Evolutionary conservation across 2,113 vertebrate species (phyloP).

Genomic region (Narcine bancroftii): DNA sequence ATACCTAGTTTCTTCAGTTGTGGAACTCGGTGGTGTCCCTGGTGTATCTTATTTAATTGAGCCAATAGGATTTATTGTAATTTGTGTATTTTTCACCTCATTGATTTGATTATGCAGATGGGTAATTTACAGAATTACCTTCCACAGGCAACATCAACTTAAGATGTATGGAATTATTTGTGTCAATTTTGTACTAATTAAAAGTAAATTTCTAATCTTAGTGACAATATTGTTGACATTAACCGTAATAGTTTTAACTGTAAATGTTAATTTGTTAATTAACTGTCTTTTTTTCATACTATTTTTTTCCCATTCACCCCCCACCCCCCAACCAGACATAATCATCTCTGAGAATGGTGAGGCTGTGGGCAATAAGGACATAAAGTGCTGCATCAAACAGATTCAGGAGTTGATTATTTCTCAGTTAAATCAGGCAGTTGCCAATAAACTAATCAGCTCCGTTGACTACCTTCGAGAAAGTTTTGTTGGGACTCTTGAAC

Average conservation of each 20-base stretch:
- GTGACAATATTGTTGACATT: not conserved
- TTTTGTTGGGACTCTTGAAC: constrained; percentile 89
- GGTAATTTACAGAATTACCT: not conserved
- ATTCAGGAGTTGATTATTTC: constrained; percentile 93
- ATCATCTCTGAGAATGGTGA: constrained; percentile 83
- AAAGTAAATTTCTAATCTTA: not conserved
- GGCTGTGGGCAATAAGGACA: constrained; percentile 78
- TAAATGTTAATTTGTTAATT: not conserved
- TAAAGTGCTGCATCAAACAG: constrained; percentile 87
- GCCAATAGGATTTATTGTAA: not conserved
- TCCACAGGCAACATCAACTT: not conserved
- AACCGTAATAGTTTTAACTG: not conserved
- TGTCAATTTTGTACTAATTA: not conserved
- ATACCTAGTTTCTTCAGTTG: not conserved
- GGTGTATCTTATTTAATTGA: not conserved
- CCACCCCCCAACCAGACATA: constrained; percentile 60
- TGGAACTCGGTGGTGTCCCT: not conserved
- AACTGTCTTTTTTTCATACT: not conserved
- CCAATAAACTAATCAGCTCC: constrained; percentile 88
- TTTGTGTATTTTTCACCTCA: not conserved
- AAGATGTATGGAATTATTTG: not conserved
- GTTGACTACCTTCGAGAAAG: constrained; percentile 94
- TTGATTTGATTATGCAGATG: too few relatives aligned
- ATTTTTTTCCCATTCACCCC: not conserved
- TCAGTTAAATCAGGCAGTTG: constrained; percentile 85